These are phyloP conservation scores for Hyperoplus immaculatus DNA, from an alignment of 2,797 vertebrate genomes.

Conservation along the genomic window DNA sequence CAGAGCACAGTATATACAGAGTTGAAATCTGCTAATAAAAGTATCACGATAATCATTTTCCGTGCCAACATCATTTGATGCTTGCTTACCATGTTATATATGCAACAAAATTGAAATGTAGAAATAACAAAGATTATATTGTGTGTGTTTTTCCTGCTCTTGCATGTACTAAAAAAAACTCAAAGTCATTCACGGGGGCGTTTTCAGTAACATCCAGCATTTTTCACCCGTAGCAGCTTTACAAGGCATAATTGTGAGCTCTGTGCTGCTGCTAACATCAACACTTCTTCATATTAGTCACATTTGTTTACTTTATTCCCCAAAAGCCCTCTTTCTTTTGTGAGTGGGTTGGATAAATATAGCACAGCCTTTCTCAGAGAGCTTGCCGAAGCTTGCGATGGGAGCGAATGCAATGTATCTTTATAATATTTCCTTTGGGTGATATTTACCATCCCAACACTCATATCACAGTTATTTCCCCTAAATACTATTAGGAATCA, in stretches of 20 bases:
- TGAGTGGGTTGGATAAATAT: slow-evolving; percentile 74
- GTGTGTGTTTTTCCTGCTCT: slow-evolving; percentile 36
- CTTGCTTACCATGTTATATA: slow-evolving; percentile 48
- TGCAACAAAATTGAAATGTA: slow-evolving; percentile 55
- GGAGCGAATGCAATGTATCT: slow-evolving; percentile 75
- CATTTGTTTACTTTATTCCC: slow-evolving; percentile 75
- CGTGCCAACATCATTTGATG: slow-evolving; percentile 45
- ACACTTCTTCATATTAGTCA: slow-evolving; percentile 76
- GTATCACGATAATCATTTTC: slow-evolving; percentile 34
- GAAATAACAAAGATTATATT: slow-evolving; percentile 44
- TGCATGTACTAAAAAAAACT: slow-evolving; percentile 38
- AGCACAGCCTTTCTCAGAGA: slow-evolving; percentile 57
- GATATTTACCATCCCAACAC: slow-evolving; percentile 81
- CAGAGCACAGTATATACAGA: slow-evolving; percentile 25
- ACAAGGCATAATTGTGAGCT: slow-evolving; percentile 58
- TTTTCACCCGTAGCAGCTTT: slow-evolving; percentile 45
- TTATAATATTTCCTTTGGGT: slow-evolving; percentile 81
- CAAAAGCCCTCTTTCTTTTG: slow-evolving; percentile 73
- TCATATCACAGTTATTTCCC: slow-evolving; percentile 76
- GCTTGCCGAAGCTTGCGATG: slow-evolving; percentile 52
- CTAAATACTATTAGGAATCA: slow-evolving; percentile 82
- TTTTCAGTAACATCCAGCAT: slow-evolving; percentile 40
- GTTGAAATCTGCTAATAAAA: slow-evolving; percentile 38
- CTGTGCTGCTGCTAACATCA: slow-evolving; percentile 64
- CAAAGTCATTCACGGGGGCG: slow-evolving; percentile 28